These are phyloP conservation scores for Bombus consobrinus DNA, from an alignment of 1,140 invertebrate genomes.

Conservation along the genomic window DNA sequence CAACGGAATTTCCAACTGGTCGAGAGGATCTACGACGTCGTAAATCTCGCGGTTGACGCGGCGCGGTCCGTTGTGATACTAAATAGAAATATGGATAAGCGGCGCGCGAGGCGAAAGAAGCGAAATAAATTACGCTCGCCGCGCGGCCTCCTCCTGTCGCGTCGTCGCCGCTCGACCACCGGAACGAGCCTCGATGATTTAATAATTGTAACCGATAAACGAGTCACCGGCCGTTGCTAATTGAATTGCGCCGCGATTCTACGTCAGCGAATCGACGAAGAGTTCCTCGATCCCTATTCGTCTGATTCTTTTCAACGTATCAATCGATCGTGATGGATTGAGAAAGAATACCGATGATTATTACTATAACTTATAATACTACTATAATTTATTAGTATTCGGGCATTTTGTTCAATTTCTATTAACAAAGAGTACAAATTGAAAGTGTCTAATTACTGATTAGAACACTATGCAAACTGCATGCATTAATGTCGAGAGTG, in stretches of 20 bases:
- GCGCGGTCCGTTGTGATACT: slow-evolving; percentile 59
- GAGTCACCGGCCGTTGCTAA: slow-evolving; percentile 25
- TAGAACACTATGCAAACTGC: neutral
- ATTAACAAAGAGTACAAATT: too few relatives aligned
- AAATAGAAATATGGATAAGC: slow-evolving; percentile 60
- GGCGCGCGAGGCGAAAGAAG: slow-evolving; percentile 37
- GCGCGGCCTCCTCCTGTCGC: slow-evolving; percentile 19
- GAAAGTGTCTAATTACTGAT: neutral
- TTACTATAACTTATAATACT: too few relatives aligned
- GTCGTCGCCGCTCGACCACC: neutral
- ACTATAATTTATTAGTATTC: too few relatives aligned
- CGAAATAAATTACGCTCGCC: slow-evolving; percentile 54
- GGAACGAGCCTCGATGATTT: slow-evolving; percentile 42
- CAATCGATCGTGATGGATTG: neutral
- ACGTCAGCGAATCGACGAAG: neutral
- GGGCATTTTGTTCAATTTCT: too few relatives aligned
- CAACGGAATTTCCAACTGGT: slow-evolving; percentile 49
- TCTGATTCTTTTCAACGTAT: neutral
- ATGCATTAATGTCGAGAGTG: neutral
- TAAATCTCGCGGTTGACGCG: slow-evolving; percentile 61
- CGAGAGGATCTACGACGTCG: slow-evolving; percentile 65
- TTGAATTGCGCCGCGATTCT: slow-evolving; percentile 17
- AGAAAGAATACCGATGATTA: too few relatives aligned
- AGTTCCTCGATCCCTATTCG: neutral
- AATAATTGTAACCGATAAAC: slow-evolving; percentile 51